Base-by-base conservation (phyloP, 2,888 invertebrate genomes). In the Apantesis nais region DNA sequence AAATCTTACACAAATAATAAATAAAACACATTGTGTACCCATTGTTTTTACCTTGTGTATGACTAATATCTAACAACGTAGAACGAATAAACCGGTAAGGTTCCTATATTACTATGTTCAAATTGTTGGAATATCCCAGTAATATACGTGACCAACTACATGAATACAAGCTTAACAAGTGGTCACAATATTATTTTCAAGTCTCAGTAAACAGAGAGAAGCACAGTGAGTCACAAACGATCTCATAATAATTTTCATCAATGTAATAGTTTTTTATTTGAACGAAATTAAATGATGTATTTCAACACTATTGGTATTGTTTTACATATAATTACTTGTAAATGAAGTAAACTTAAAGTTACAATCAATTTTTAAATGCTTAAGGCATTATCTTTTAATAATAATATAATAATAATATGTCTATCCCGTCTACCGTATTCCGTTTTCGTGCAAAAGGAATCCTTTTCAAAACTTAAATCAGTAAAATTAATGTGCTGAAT, bases 101-200 rank as follows among this genome's bases (percentile, higher is more conserved):
- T 16, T 1, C 4, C 2, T 55, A 55, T 55, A 55, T 25, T 39
- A 39, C 2, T 25, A 4, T 58, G 25, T 58, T 58, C 58, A 5
- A 29, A n/a, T 12, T 58, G 16, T 58, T 16, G 58, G 7, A 58
- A 58, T 29, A 58, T 29, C 58, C 58, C 29, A 58, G 29, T 29
- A 29, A 29, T 29, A 29, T 84, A 86, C 86, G 86, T 86, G 86
- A 86, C 83, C 71, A 69, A 55, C 55, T 71, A 71, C 86, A 86
- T 76, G 85, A 67, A 79, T 63, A 74, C 77, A 68, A 69, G 64
- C 55, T 34, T 41, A 34, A 55, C 7, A 14, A 62, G 7, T 29
- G 29, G 48, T 39, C n/a, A 44, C n/a, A 22, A 29, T 44, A 34
- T 34, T 34, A 34, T 34, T 61, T 31, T 52, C 39, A 25, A 12